These are phyloP conservation scores for Petrocephalus microphthalmus DNA, from an alignment of 2,113 vertebrate genomes.

Conservation along the genomic window DNA sequence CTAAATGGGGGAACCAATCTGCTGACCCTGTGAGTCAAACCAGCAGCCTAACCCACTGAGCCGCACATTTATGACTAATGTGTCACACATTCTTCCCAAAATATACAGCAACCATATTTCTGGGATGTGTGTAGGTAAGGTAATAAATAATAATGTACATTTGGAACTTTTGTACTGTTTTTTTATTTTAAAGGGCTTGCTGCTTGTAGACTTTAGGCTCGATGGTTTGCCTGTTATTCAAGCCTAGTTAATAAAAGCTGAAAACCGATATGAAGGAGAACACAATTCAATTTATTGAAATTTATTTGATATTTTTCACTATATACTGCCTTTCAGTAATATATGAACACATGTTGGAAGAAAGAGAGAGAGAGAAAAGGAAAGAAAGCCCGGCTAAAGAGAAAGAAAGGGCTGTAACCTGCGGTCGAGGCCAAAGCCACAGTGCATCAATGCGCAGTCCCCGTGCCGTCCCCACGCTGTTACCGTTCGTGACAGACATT, in stretches of 20 bases:
- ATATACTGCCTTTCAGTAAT: not conserved
- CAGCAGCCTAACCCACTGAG: not conserved
- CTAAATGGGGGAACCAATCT: not conserved
- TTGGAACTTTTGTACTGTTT: not conserved
- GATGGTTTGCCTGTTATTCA: too few relatives aligned
- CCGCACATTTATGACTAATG: not conserved
- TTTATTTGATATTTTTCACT: too few relatives aligned
- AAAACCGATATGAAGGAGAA: not conserved
- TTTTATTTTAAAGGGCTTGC: not conserved
- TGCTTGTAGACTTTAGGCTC: not conserved
- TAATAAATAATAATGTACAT: not conserved
- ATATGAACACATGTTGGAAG: too few relatives aligned
- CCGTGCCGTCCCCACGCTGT: too few relatives aligned
- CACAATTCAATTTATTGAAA: not conserved
- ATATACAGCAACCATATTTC: not conserved
- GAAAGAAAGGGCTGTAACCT: too few relatives aligned
- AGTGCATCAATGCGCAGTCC: too few relatives aligned
- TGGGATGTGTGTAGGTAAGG: not conserved
- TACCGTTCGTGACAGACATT: not conserved
- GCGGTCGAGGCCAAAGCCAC: too few relatives aligned
- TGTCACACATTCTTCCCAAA: too few relatives aligned
- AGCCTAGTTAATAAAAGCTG: not conserved
- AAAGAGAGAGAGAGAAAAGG: too few relatives aligned
- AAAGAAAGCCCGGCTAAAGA: too few relatives aligned
- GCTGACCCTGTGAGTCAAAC: not conserved